Percentiles rank a stretch among this genome's conserved stretches.
These are phyloP conservation scores for Watsonalla cultraria DNA, from an alignment of 2,888 invertebrate genomes.

Conservation along the genomic window DNA sequence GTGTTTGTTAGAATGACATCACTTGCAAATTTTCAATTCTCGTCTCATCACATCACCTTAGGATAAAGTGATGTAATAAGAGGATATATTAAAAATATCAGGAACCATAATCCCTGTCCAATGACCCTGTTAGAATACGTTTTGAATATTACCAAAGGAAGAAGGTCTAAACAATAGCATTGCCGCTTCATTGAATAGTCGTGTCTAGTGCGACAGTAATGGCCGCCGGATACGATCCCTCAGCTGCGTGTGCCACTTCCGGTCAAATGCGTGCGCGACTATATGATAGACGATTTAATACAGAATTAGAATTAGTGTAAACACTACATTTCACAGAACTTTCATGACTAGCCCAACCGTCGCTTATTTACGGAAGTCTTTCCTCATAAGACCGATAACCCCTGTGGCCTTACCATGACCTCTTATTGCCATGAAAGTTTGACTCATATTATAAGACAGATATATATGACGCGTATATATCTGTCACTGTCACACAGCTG, in stretches of 20 bases:
- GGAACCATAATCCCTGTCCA: constrained; percentile 40
- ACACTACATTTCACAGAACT: constrained; percentile 12
- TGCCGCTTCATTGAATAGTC: constrained; percentile 63
- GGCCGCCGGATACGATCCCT: constrained; percentile 57
- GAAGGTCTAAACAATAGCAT: constrained; percentile 53
- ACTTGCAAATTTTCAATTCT: neutral
- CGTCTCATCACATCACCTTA: neutral
- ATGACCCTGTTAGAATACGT: constrained; percentile 40
- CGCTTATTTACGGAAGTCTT: neutral
- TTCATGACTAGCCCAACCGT: neutral
- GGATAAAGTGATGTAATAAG: neutral
- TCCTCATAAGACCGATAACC: neutral
- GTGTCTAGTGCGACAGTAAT: constrained; percentile 45
- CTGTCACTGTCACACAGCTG: too few relatives aligned
- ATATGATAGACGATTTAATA: constrained; percentile 48
- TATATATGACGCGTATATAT: too few relatives aligned
- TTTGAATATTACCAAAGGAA: constrained; percentile 41
- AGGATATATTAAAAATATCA: constrained; percentile 14
- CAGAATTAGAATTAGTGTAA: constrained; percentile 43
- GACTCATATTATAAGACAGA: too few relatives aligned
- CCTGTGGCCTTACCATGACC: neutral
- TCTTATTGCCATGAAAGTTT: too few relatives aligned
- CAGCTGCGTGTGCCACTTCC: constrained; percentile 59
- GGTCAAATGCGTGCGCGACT: constrained; percentile 58
- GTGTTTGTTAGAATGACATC: constrained; percentile 6